Base-by-base conservation (phyloP, 2,888 invertebrate species). In the Acleris holmiana region DNA sequence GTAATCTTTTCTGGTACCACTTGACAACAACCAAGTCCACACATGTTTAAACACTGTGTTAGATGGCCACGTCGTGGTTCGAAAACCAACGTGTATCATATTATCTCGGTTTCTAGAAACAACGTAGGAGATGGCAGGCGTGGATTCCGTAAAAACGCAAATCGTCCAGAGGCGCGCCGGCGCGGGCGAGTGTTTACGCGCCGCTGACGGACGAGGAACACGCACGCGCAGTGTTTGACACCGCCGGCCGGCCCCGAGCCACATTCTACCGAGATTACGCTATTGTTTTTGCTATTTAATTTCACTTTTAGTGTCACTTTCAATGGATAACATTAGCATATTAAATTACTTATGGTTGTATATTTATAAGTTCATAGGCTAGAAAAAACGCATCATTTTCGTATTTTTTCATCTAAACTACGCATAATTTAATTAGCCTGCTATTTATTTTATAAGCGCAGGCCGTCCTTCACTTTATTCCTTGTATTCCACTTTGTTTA, bases 121-220 rank as follows among this genome's bases (percentile, higher is more conserved):
- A 35, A 47, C 56, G 59, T 47, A 56, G 44, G 53, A 44, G 54
- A 64, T 54, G 68, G 69, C 66, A 58, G 71, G 72, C 70, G 76
- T 77, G 71, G 80, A 82, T 79, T 83, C 77, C 66, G 77, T 83
- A 83, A 83, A 85, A 86, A 85, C 84, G 86, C 89, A 83, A 88
- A 88, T 80, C 79, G 83, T 84, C 83, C 73, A 68, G 74, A 71
- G 73, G 70, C 74, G 71, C 72, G 71, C 73, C 71, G 68, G 71
- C 69, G 66, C 67, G 66, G 67, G 68, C 73, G 64, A 73, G 69
- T 90, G 91, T 91, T 91, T 91, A 91, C 86, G 85, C 83, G 83
- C 84, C 79, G 90, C 79, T 85, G 89, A 90, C 82, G 76, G 89
- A 90, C 84, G 82, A 75, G 76, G 77, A 84, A 78, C 89, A 89